Evolutionary conservation across 1,140 invertebrate species (phyloP), one percentile per base, ranked within the genome.

Genomic region (Halyomorpha halys): DNA sequence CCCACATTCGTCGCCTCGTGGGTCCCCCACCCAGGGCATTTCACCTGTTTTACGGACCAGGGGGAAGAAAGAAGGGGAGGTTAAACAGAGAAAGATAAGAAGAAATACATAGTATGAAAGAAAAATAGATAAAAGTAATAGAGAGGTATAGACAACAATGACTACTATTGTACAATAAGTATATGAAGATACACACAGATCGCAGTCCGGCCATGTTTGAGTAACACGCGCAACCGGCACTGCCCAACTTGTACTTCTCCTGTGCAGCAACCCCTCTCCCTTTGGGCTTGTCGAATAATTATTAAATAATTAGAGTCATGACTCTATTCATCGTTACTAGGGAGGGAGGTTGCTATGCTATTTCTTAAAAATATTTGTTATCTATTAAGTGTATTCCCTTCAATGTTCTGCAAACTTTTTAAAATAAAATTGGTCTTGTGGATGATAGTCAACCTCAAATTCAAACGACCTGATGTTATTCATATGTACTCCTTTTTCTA

Each of bases 11-110:
- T 56, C 23, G 53, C 53, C 53, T 56, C 18, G 63, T 65, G 63
- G 59, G 44, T 53, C 45, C 47, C 44, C 63, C 56, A 27, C 44
- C 44, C 63, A 60, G 53, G 59, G 61, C 53, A 44, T 15, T 62
- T 59, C 49, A 63, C 61, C 53, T 66, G 65, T 44, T 66, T 65
- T 47, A 45, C 61, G 27, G 44, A 47, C 61, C 30, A 62, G 23
- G 61, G 25, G 39, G 60, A n/a, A 34, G 5, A n/a, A 47, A 13
- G n/a, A 44, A 47, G 16, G n/a, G 49, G 49, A 1, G 8, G 62
- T 21, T 11, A 56, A 25, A 56, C 53, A 56, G 53, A 56, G 23
- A 56, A 21, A 25, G 53, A 56, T 23, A 56, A 21, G 47, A 49
- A 49, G 47, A 49, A 16, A 56, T 56, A 56, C 15, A 56, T 56